Base-by-base conservation (phyloP, 2,113 vertebrate species). In the Myanophis thanlyinensis region DNA sequence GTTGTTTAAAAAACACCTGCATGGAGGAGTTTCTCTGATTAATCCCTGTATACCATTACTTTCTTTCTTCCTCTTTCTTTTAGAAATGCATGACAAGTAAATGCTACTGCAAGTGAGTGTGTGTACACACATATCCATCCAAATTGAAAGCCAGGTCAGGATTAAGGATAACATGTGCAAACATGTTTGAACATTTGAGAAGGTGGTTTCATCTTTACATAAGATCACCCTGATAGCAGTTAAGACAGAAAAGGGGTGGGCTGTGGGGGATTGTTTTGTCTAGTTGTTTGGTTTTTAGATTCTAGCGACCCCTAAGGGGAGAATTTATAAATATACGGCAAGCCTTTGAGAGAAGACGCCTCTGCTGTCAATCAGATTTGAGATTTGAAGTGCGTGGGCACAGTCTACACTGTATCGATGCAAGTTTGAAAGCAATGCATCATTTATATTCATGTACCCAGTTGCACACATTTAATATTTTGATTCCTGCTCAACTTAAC, bases 261-360 rank as follows among this genome's bases (percentile, higher is more conserved):
- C 3, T 23, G 51, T 44, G 52, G 13, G 9, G 25, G 5, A 56
- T 56, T 56, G 20, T 35, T 11, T 62, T 40, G 51, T 56, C 56
- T 22, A 8, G 22, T 62, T 59, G 27, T 59, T 48, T 89, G 91
- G 90, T 73, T 52, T 1, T 53, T 93, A 86, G 30, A 52, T 90
- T 89, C 44, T 94, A 73, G 85, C 93, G 95, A 92, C 89, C 90
- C 93, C 94, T 93, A 94, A 95, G 54, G 89, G 18, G 94, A 46
- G 35, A 89, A 84, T 35, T 93, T 87, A 84, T 91, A 88, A 91
- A 89, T 89, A 49, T 86, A 25, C 56, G 23, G 46, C 40, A 94
- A 23, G 15, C 13, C 87, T 80, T 80, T 73, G 35, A 30, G 23
- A 15, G 48, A 88, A 49, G 5, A 0, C 27, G 22, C 6, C 40